Percentiles rank a stretch among this genome's conserved stretches.
Evolutionary conservation across 2,888 invertebrate species (phyloP).

Genomic region (Cordilura impudica): DNA sequence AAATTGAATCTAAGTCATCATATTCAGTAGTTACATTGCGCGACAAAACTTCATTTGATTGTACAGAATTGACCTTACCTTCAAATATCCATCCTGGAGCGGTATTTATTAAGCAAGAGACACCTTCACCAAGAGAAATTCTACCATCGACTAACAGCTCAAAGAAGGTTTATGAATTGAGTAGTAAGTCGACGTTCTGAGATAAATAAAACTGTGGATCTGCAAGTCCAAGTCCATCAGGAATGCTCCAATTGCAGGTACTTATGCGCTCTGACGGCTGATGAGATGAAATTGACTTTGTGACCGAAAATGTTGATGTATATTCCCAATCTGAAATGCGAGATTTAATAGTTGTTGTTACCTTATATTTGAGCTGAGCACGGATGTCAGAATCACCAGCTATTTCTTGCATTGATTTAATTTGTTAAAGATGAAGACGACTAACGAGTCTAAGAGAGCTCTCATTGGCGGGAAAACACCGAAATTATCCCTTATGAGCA

Average conservation of each 20-base stretch:
- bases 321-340: constrained; percentile 11
- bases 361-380: neutral
- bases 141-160: constrained; percentile 40
- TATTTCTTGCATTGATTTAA: neutral
- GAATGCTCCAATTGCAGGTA: neutral
- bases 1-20: neutral
- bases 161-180: constrained; percentile 7
- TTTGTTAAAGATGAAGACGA: neutral
- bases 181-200: neutral
- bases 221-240: neutral
- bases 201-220: neutral
- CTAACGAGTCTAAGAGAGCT: constrained; percentile 18
- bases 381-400: constrained; percentile 8
- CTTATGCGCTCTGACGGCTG: neutral
- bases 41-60: neutral
- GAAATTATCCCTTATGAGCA: constrained; percentile 23
- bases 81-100: constrained; percentile 12
- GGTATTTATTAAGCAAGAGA: constrained; percentile 8
- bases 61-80: neutral
- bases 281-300: constrained; percentile 16
- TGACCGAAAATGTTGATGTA: constrained; percentile 30
- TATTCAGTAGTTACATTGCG: constrained; percentile 9
- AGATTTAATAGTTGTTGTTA: constrained; percentile 5
- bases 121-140: neutral
- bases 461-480: constrained; percentile 23